Conservation (phyloP, 1,140 invertebrate genomes). For the Eriocheir sinensis region DNA sequence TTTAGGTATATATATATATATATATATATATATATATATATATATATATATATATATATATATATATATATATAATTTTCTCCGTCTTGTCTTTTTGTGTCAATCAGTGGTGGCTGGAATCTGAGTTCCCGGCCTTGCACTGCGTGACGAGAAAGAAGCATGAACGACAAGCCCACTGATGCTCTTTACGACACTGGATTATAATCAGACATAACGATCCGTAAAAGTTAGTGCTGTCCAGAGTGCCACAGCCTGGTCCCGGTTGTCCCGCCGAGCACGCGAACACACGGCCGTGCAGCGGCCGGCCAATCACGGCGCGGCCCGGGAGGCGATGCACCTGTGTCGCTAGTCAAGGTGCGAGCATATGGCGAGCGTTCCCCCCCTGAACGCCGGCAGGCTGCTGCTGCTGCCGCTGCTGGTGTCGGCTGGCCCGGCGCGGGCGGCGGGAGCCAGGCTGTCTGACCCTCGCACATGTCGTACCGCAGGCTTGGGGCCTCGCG, state of each 20-base stretch:
- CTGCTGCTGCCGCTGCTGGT: constrained; percentile 34
- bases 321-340: background rate
- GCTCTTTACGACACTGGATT: too few species aligned
- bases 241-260: too few species aligned
- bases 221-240: too few species aligned
- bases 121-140: background rate
- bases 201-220: too few species aligned
- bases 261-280: too few species aligned
- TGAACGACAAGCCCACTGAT: too few species aligned
- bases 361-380: background rate
- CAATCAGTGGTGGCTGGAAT: too few species aligned
- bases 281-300: background rate
- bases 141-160: background rate
- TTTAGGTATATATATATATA: background rate
- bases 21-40: background rate
- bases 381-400: constrained; percentile 29
- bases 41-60: background rate
- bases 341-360: background rate
- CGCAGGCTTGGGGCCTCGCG: background rate
- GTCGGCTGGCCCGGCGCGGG: constrained; percentile 58
- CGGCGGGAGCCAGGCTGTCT: constrained; percentile 73
- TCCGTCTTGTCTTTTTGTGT: background rate
- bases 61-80: background rate
- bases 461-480: constrained; percentile 62
- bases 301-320: background rate